These are phyloP conservation scores for Paramuricea clavata DNA, from an alignment of 92 coral and sea anemone genomes.

Conservation along the genomic window DNA sequence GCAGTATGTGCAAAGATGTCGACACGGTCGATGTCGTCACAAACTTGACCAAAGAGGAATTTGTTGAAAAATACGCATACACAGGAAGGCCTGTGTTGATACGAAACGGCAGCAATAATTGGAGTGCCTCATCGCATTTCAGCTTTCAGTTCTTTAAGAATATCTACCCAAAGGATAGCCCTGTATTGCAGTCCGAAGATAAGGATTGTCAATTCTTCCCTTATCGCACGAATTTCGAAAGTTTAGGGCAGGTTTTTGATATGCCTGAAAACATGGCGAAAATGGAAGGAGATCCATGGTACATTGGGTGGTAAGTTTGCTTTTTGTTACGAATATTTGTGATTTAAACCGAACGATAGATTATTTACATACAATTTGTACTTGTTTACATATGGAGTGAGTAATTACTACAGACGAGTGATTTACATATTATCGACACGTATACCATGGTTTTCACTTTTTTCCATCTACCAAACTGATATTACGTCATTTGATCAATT, in stretches of 20 bases:
- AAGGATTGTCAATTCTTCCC: conserved; percentile 93
- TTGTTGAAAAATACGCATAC: conserved; percentile 83
- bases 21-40: conserved; percentile 79
- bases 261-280: conserved; percentile 90
- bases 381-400: not conserved
- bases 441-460: too few species aligned
- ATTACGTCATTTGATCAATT: too few species aligned
- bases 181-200: conserved; percentile 75
- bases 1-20: conserved; percentile 79
- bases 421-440: not conserved
- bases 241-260: conserved; percentile 86
- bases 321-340: not conserved
- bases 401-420: not conserved
- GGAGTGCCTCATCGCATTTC: conserved; percentile 86
- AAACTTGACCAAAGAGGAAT: conserved; percentile 70
- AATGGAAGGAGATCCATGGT: conserved; percentile 96
- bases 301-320: conserved; percentile 91
- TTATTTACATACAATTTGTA: not conserved
- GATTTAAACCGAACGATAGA: not conserved
- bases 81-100: conserved; percentile 89
- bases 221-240: conserved; percentile 78
- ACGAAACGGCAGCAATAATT: conserved; percentile 81
- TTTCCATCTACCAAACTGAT: too few species aligned
- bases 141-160: conserved; percentile 89
- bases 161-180: conserved; percentile 84